phyloP scores from a whole-genome alignment of 2,113 vertebrate species.

The Perca fluviatilis region DNA sequence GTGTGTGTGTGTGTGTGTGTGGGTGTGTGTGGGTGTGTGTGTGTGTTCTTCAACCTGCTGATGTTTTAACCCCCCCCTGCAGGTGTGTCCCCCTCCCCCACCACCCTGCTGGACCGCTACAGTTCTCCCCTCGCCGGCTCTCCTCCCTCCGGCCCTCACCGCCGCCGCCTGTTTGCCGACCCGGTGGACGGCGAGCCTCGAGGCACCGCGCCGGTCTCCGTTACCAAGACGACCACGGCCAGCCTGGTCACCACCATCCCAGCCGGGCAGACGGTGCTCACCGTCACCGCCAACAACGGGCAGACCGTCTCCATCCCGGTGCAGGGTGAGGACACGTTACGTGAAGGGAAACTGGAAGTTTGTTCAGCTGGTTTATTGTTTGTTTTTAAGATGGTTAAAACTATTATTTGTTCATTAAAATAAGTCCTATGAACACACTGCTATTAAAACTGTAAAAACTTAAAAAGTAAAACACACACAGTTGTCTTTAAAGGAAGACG shows the following conservation, averaged over 20 bases:
- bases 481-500: too few relatives aligned
- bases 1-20: too few relatives aligned
- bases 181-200: slow-evolving; percentile 74
- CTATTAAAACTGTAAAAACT: too few relatives aligned
- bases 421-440: too few relatives aligned
- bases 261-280: slow-evolving; percentile 91
- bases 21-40: too few relatives aligned
- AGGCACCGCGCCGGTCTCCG: slow-evolving; percentile 68
- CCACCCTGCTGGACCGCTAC: slow-evolving; percentile 88
- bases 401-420: too few relatives aligned
- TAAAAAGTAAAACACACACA: too few relatives aligned
- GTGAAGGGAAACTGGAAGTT: too few relatives aligned
- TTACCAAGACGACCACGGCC: slow-evolving; percentile 81
- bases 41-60: too few relatives aligned
- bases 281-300: slow-evolving; percentile 83
- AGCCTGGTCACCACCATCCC: slow-evolving; percentile 85
- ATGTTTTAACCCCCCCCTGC: too few relatives aligned
- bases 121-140: slow-evolving; percentile 86
- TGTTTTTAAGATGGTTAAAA: too few relatives aligned
- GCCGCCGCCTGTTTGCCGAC: slow-evolving; percentile 84
- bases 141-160: slow-evolving; percentile 78
- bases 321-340: slow-evolving; percentile 82
- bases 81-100: slow-evolving; percentile 71
- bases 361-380: too few relatives aligned
- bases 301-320: slow-evolving; percentile 90